Conservation (phyloP, 2,113 vertebrate genomes). For the Oryzias javanicus region DNA sequence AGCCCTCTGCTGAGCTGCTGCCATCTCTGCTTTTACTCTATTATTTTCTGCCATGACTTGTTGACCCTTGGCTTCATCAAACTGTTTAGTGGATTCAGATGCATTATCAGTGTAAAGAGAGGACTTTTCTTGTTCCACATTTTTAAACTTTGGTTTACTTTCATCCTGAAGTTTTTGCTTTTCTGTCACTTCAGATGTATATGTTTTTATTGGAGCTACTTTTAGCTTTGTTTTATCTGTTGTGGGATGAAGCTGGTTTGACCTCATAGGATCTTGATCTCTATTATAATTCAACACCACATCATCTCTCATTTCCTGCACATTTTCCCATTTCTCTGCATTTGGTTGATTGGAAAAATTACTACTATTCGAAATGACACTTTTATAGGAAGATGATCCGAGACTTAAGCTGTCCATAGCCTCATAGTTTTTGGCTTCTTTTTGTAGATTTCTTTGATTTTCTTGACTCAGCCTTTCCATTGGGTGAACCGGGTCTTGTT, state of each 20-base stretch:
- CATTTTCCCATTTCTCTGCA: slow-evolving; percentile 31
- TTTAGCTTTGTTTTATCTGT: slow-evolving; percentile 31
- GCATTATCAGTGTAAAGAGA: slow-evolving; percentile 18
- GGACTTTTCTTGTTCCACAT: slow-evolving; percentile 13
- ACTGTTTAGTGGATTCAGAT: slow-evolving; percentile 1
- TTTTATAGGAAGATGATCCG: slow-evolving; percentile 18
- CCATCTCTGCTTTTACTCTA: slow-evolving; percentile 35
- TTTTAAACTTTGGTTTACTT: slow-evolving; percentile 20
- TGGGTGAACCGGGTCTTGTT: slow-evolving; percentile 53
- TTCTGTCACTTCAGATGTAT: slow-evolving; percentile 18
- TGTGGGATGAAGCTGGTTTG: slow-evolving; percentile 10
- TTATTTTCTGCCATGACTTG: slow-evolving; percentile 18
- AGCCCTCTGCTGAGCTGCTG: slow-evolving; percentile 28
- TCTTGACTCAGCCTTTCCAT: slow-evolving; percentile 46
- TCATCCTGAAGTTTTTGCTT: slow-evolving; percentile 1
- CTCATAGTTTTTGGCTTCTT: slow-evolving; percentile 20
- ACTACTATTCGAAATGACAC: slow-evolving; percentile 7
- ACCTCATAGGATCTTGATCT: slow-evolving; percentile 33
- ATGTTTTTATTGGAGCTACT: slow-evolving; percentile 33
- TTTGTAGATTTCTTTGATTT: slow-evolving; percentile 21
- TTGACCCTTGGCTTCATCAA: slow-evolving; percentile 32
- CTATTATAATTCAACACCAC: slow-evolving; percentile 22
- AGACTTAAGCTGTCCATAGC: slow-evolving; percentile 7
- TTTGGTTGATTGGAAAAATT: slow-evolving; percentile 27
- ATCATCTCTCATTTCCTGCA: slow-evolving; percentile 31